Evolutionary conservation across 30 jellyfish, hydroid and myxozoan genomes (phyloP).

Genomic region (Pelagia noctiluca): DNA sequence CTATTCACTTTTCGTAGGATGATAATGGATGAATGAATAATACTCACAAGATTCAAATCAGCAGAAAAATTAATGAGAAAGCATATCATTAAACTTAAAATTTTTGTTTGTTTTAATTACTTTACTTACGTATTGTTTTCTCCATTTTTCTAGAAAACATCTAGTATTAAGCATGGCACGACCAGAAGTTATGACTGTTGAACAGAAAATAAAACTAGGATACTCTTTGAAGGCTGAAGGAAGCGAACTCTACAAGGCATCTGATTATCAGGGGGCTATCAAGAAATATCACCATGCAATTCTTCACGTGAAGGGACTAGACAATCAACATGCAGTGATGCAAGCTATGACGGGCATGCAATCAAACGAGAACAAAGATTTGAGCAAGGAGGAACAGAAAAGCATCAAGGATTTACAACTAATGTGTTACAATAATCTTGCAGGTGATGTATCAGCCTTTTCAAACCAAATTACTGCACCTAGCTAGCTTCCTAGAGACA

Average conservation of each 20-base stretch:
- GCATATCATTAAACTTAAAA: no score
- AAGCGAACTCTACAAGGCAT: constrained; percentile 56
- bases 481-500: no score
- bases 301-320: constrained; percentile 74
- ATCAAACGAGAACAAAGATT: background rate
- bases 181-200: constrained; percentile 2
- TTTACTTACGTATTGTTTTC: no score
- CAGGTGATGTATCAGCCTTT: constrained; percentile 61
- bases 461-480: background rate
- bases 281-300: constrained; percentile 78
- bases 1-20: no score
- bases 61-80: no score
- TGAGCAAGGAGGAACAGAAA: constrained; percentile 25
- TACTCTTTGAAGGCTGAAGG: constrained; percentile 60
- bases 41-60: no score
- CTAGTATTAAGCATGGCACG: constrained; percentile 32
- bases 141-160: no score
- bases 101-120: no score
- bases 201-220: constrained; percentile 63
- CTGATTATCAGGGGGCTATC: constrained; percentile 66
- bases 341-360: background rate
- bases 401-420: constrained; percentile 54
- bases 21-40: no score
- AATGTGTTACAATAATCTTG: constrained; percentile 73
- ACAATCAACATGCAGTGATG: constrained; percentile 6